Evolutionary conservation across 2,888 invertebrate genomes (phyloP).

Genomic region (Nomada ferruginata): DNA sequence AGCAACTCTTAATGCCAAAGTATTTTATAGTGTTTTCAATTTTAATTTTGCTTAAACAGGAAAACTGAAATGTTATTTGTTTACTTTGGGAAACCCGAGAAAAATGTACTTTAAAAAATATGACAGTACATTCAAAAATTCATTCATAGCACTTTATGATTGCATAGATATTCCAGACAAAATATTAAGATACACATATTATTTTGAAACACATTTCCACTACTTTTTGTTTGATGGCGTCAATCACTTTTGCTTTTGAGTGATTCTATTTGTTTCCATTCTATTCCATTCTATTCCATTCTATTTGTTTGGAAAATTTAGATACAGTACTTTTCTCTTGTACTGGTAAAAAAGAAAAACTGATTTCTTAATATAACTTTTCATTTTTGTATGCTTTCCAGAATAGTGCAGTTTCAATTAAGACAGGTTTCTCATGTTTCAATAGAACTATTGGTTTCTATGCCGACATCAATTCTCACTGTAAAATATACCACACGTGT

Average conservation of each 20-base stretch:
- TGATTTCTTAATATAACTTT: neutral
- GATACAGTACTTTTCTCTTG: neutral
- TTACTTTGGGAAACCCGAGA: neutral
- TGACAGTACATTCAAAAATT: neutral
- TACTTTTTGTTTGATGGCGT: too few relatives aligned
- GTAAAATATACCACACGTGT: constrained; percentile 79
- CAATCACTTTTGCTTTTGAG: too few relatives aligned
- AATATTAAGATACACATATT: too few relatives aligned
- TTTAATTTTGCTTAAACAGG: neutral
- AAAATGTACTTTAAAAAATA: neutral
- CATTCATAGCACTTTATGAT: too few relatives aligned
- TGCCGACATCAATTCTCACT: constrained; percentile 76
- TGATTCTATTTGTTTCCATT: neutral
- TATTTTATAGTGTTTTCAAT: neutral
- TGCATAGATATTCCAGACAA: too few relatives aligned
- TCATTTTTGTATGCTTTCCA: constrained; percentile 51
- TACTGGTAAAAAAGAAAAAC: too few relatives aligned
- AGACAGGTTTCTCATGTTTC: constrained; percentile 75
- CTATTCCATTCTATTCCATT: neutral
- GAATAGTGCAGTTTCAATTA: constrained; percentile 73
- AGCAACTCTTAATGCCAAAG: too few relatives aligned
- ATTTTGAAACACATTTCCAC: too few relatives aligned
- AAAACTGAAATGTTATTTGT: neutral
- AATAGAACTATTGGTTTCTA: constrained; percentile 77
- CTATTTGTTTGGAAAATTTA: neutral